These are phyloP conservation scores for Smittia sp. DNA, from an alignment of 2,888 invertebrate genomes.

Conservation along the genomic window DNA sequence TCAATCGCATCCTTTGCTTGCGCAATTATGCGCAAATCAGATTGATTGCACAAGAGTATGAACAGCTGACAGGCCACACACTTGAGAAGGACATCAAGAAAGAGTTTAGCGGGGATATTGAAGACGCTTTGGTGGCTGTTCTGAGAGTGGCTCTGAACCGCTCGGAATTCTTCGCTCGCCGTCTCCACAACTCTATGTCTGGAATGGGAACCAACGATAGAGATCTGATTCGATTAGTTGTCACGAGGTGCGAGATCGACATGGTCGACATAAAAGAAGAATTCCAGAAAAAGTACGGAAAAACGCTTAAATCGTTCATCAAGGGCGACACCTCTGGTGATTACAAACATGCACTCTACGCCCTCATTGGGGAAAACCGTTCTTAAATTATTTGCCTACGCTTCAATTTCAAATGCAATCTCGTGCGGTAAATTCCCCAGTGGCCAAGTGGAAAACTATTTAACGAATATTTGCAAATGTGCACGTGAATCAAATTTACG, in stretches of 20 bases:
- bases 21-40: conserved; percentile 63
- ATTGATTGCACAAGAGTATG: conserved; percentile 67
- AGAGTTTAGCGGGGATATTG: conserved; percentile 74
- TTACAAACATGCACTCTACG: conserved; percentile 20
- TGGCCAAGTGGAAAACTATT: too few species aligned
- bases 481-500: too few species aligned
- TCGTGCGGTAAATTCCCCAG: too few species aligned
- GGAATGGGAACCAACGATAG: conserved; percentile 79
- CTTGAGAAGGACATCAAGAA: conserved; percentile 70
- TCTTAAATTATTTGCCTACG: neutral
- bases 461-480: too few species aligned
- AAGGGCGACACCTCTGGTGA: conserved; percentile 31
- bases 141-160: conserved; percentile 71
- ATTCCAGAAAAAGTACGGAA: conserved; percentile 66
- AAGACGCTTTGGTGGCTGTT: conserved; percentile 70
- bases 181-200: conserved; percentile 75
- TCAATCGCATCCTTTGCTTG: conserved; percentile 72
- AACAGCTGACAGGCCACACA: conserved; percentile 66
- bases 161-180: conserved; percentile 74
- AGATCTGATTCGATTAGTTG: conserved; percentile 73
- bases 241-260: conserved; percentile 73
- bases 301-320: conserved; percentile 55
- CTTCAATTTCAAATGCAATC: too few species aligned
- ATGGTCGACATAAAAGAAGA: conserved; percentile 74
- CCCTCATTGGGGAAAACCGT: conserved; percentile 24